Evolutionary conservation across 2,888 invertebrate species (phyloP), one percentile per base, ranked within the genome.

Genomic region (Buathra laborator): DNA sequence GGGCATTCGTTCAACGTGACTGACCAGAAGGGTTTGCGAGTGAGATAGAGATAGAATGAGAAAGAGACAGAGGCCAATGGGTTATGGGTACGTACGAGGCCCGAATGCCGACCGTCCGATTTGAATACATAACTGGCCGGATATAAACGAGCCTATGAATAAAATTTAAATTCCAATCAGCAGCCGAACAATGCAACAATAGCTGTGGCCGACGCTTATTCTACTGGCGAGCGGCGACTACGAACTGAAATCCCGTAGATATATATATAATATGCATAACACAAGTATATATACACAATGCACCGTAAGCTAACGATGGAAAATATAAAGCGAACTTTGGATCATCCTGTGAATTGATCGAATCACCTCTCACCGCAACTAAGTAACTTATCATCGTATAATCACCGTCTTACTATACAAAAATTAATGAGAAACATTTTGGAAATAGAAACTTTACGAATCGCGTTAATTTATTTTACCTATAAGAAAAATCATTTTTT

Each of bases 121-220:
- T 93, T 93, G 93, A 93, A 93, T 93, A 92, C 90, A 92, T 92
- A 93, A 93, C 93, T 92, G 93, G 90, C 90, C 90, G 90, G 92
- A 92, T 93, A 93, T 93, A 91, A 93, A 92, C 93, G 92, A 93
- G 90, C 92, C 93, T 93, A 93, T 93, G 93, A 93, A 93, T 93
- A 93, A 93, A 93, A 93, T 93, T 93, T 93, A 92, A 93, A 93
- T 93, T 91, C 92, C 93, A 93, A 93, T 93, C 93, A 92, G 90
- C 89, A 86, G 74, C 75, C 86, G 91, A 90, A 91, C 91, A 92
- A 92, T 90, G 90, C 90, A 90, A 90, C 90, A 90, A 90, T 92
- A 88, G 88, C 66, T 62, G 44, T 62, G 76, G 44, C 67, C 82
- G 37, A 76, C 48, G 66, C 81, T 84, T 81, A 70, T 76, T 81